A percentile compares a stretch with the other conserved stretches of the same genome.
Evolutionary conservation across 2,113 vertebrate species (phyloP).

Genomic region (Nanorana parkeri): DNA sequence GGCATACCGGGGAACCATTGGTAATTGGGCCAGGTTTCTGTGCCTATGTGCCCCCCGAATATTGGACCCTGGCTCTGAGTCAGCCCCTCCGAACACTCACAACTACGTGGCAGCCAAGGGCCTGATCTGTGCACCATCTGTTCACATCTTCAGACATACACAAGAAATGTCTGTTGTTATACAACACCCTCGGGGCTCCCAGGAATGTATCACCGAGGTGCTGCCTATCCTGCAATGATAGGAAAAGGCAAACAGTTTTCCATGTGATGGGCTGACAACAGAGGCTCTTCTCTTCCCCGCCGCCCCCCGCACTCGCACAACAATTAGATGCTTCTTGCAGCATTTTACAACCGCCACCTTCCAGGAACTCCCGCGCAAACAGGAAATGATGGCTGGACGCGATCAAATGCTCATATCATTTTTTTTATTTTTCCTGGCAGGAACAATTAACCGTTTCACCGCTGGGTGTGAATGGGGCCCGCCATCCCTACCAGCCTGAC

Average conservation of each 20-base stretch:
- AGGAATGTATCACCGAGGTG: slow-evolving; percentile 21
- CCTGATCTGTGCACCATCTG: slow-evolving; percentile 44
- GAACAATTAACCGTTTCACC: background rate
- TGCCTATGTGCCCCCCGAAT: no score
- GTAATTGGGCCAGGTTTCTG: no score
- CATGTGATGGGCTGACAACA: background rate
- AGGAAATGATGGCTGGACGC: background rate
- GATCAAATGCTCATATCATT: background rate
- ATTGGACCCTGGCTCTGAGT: background rate
- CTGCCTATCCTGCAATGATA: slow-evolving; percentile 13
- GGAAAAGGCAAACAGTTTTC: slow-evolving; percentile 1
- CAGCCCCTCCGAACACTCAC: background rate
- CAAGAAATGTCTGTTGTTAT: slow-evolving; percentile 34
- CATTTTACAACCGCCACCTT: slow-evolving; percentile 1
- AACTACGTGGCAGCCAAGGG: slow-evolving; percentile 2
- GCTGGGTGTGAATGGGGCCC: no score
- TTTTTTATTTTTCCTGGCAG: no score
- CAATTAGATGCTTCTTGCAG: background rate
- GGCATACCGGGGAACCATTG: background rate
- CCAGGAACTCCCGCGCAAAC: background rate
- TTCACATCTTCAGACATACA: slow-evolving; percentile 20
- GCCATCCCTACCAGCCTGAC: no score
- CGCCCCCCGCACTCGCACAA: background rate
- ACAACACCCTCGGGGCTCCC: slow-evolving; percentile 16
- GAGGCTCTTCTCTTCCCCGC: background rate